Evolutionary conservation across 2,113 vertebrate genomes (phyloP), one percentile per base, ranked within the genome.

Genomic region (Heterotilapia buettikoferi): DNA sequence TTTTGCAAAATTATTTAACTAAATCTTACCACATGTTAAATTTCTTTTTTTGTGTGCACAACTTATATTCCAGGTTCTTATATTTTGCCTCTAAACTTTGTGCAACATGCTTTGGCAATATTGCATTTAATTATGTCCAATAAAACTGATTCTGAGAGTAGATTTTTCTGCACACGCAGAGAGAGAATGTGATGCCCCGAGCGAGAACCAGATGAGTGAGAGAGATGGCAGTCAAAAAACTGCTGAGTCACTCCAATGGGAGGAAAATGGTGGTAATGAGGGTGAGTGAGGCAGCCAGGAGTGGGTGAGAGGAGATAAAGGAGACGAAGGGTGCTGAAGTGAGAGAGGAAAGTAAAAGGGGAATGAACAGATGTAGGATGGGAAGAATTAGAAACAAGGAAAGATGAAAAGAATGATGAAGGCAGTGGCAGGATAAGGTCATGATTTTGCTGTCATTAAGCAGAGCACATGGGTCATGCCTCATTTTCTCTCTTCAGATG

Each of bases 181-280:
- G 52, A 80, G 31, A 79, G 59, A 86, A 52, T 43, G 38, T 21
- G 90, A 84, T 38, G 31, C 63, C 36, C 80, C 76, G 43, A 79
- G 59, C 29, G 16, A 88, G 63, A 89, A 80, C 84, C 38, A 82
- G 84, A 92, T 85, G 89, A 93, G 79, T 29, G 59, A 87, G 79
- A 54, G 31, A 80, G 84, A 91, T 19, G 18, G 14, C 4, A 33
- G 47, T 29, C 54, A 14, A 88, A 63, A 93, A 90, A 76, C 21
- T 52, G 90, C 91, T 90, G 91, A 93, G 89, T 94, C 89, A 92
- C 85, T 85, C 24, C 4, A 5, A 52, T 43, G 68, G 85, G 53
- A 53, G 36, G 84, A 80, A 88, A 87, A 86, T 66, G 80, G 45
- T 13, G 56, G 71, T 86, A 88, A 89, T 89, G 86, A 92, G 87